Evolutionary conservation across 2,797 vertebrate species (phyloP).

Genomic region (Bradypus variegatus): DNA sequence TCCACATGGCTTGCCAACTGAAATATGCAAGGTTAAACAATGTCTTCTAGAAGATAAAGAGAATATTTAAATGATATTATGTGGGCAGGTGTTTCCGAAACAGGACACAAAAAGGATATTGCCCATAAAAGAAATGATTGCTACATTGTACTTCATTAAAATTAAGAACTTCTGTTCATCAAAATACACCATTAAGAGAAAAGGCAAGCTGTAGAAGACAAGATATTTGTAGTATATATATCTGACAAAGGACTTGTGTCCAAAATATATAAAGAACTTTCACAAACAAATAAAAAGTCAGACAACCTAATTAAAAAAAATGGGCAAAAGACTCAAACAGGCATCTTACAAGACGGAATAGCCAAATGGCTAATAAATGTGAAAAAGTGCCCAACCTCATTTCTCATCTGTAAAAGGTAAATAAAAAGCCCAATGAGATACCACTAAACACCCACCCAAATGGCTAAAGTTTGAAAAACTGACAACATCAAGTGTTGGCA

Average conservation of each 20-base stretch:
- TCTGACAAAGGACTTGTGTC: not conserved
- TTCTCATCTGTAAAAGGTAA: not conserved
- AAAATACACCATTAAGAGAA: not conserved
- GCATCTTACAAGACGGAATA: not conserved
- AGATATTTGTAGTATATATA: not conserved
- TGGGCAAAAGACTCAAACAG: not conserved
- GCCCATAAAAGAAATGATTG: not conserved
- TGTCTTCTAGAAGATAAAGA: not conserved
- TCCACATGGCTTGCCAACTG: not conserved
- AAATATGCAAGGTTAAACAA: not conserved
- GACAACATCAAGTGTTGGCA: not conserved
- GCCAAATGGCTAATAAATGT: not conserved
- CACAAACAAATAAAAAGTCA: not conserved
- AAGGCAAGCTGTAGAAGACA: not conserved
- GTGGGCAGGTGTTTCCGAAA: not conserved
- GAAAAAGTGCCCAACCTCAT: not conserved
- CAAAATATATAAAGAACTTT: not conserved
- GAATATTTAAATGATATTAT: not conserved
- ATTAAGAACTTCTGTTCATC: not conserved
- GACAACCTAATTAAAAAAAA: not conserved
- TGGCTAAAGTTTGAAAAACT: not conserved
- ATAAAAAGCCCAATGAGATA: not conserved
- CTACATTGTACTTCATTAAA: not conserved
- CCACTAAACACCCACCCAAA: not conserved
- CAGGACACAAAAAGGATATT: not conserved